phyloP scores from a whole-genome alignment of 2,797 vertebrate species.

The Nyctibius grandis region DNA sequence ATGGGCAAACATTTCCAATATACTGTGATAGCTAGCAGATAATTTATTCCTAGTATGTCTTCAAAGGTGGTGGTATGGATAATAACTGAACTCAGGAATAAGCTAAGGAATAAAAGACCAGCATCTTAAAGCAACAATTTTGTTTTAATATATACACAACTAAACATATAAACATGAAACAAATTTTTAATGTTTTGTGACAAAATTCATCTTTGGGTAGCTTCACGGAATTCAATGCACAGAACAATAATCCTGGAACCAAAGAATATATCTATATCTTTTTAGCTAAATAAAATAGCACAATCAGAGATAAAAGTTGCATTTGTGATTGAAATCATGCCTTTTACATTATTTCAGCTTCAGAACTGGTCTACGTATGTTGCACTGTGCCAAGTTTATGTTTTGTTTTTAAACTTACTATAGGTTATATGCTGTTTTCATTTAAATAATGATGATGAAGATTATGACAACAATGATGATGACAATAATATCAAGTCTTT shows the following conservation, averaged over 20 bases:
- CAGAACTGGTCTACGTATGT: not conserved
- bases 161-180: not conserved
- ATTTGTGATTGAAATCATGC: not conserved
- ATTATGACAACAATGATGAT: rapidly evolving
- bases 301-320: not conserved
- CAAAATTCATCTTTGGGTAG: not conserved
- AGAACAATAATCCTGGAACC: not conserved
- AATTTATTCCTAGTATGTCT: not conserved
- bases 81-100: not conserved
- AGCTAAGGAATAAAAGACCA: not conserved
- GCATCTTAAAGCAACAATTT: not conserved
- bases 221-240: not conserved
- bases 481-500: not conserved
- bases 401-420: not conserved
- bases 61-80: not conserved
- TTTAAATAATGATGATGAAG: not conserved
- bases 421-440: not conserved
- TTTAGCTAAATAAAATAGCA: not conserved
- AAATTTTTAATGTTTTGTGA: not conserved
- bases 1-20: not conserved
- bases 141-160: not conserved
- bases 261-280: not conserved
- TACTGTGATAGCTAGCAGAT: not conserved
- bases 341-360: not conserved
- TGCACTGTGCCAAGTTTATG: not conserved